Conservation (phyloP, 2,888 invertebrate species). For the Melolontha melolontha region DNA sequence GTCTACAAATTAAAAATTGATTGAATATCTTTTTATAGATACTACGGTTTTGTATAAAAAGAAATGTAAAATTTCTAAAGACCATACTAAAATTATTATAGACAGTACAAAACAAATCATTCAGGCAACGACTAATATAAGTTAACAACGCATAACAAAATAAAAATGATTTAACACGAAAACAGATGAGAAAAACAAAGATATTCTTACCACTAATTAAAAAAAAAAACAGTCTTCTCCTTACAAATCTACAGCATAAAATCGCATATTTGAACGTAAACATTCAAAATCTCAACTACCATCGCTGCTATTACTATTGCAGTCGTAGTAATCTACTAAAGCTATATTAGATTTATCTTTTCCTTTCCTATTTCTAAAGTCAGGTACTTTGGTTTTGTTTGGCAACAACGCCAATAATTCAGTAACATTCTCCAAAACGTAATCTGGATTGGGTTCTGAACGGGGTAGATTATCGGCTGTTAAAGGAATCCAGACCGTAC, state of each 20-base stretch:
- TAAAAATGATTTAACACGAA: constrained; percentile 18
- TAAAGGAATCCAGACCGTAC: constrained; percentile 85
- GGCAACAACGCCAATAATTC: constrained; percentile 74
- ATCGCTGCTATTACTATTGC: constrained; percentile 67
- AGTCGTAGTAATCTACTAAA: constrained; percentile 61
- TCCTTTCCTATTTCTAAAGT: constrained; percentile 49
- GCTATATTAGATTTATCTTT: constrained; percentile 50
- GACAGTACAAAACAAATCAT: too few species aligned
- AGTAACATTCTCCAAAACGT: constrained; percentile 74
- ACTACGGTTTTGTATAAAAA: too few species aligned
- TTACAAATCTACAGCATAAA: constrained; percentile 30
- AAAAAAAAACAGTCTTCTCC: constrained; percentile 21
- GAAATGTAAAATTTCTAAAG: too few species aligned
- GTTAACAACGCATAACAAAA: background rate
- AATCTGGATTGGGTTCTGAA: constrained; percentile 70
- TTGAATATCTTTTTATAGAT: too few species aligned
- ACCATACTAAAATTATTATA: too few species aligned
- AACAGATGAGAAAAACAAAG: background rate
- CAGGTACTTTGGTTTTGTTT: constrained; percentile 63
- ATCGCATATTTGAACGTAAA: constrained; percentile 23
- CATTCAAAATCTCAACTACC: constrained; percentile 64
- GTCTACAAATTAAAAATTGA: too few species aligned
- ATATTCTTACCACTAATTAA: background rate
- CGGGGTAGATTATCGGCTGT: constrained; percentile 59
- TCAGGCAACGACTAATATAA: too few species aligned